phyloP scores from a whole-genome alignment of 1,140 invertebrate species.

The Pentalonia nigronervosa region DNA sequence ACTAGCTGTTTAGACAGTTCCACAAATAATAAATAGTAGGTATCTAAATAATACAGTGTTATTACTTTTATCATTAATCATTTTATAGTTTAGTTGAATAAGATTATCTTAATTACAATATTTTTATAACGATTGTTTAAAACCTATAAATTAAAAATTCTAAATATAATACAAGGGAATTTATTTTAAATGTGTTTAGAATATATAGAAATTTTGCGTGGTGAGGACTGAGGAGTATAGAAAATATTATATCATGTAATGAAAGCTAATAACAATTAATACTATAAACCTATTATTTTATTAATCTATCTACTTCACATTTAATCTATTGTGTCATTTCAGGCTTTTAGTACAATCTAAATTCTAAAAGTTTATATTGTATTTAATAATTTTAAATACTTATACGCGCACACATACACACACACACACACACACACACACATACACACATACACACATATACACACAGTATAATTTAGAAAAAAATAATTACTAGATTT shows the following conservation, averaged over 20 bases:
- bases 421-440: too few species aligned
- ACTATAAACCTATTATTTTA: neutral
- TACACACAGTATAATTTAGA: too few species aligned
- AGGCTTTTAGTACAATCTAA: neutral
- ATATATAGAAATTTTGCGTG: neutral
- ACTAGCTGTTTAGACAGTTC: neutral
- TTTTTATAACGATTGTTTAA: neutral
- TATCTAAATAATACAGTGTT: neutral
- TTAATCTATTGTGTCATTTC: neutral
- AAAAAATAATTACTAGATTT: neutral
- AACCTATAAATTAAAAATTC: neutral
- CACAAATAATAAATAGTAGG: neutral
- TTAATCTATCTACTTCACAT: neutral
- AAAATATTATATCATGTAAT: neutral
- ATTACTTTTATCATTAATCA: neutral
- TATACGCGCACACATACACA: too few species aligned
- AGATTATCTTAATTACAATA: neutral
- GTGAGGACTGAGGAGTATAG: neutral
- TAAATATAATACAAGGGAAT: neutral
- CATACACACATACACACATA: too few species aligned
- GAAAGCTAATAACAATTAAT: neutral
- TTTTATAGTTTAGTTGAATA: neutral
- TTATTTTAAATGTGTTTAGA: neutral
- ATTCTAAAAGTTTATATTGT: neutral
- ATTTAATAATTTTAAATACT: neutral